phyloP scores from a whole-genome alignment of 2,888 invertebrate genomes.

The Bruchidius siliquastri region DNA sequence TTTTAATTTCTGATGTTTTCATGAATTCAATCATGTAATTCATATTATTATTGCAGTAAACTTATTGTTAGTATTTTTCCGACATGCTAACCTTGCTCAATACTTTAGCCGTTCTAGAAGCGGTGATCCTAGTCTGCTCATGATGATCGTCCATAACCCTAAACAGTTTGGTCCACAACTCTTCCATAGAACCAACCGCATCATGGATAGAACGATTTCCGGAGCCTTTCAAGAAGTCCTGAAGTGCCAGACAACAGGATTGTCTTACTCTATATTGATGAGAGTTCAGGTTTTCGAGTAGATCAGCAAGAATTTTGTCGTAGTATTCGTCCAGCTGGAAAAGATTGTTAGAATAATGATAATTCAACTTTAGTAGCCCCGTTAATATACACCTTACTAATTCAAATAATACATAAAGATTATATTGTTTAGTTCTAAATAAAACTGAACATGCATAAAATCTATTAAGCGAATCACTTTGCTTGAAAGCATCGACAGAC shows the following conservation, averaged over 20 bases:
- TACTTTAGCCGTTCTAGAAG: slow-evolving; percentile 64
- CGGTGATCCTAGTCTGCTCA: slow-evolving; percentile 75
- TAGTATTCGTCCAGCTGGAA: slow-evolving; percentile 74
- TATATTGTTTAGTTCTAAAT: no score
- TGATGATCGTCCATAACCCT: slow-evolving; percentile 94
- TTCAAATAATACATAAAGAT: no score
- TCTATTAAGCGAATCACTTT: no score
- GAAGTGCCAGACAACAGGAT: slow-evolving; percentile 83
- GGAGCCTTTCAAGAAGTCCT: slow-evolving; percentile 72
- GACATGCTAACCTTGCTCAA: slow-evolving; percentile 70
- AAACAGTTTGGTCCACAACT: slow-evolving; percentile 78
- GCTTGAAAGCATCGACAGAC: no score
- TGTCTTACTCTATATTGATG: slow-evolving; percentile 86
- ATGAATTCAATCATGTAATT: no score
- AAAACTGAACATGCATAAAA: no score
- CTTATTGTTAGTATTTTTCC: no score
- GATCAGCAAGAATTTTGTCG: slow-evolving; percentile 74
- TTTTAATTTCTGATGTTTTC: no score
- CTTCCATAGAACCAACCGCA: slow-evolving; percentile 48
- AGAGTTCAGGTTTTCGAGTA: slow-evolving; percentile 75
- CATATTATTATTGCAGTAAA: no score
- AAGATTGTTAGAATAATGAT: slow-evolving; percentile 12
- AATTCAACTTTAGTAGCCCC: no score
- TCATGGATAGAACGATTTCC: slow-evolving; percentile 45
- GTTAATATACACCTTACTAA: no score